Evolutionary conservation across 2,888 invertebrate species (phyloP), one percentile per base, ranked within the genome.

Genomic region (Drosophila niveifrons): DNA sequence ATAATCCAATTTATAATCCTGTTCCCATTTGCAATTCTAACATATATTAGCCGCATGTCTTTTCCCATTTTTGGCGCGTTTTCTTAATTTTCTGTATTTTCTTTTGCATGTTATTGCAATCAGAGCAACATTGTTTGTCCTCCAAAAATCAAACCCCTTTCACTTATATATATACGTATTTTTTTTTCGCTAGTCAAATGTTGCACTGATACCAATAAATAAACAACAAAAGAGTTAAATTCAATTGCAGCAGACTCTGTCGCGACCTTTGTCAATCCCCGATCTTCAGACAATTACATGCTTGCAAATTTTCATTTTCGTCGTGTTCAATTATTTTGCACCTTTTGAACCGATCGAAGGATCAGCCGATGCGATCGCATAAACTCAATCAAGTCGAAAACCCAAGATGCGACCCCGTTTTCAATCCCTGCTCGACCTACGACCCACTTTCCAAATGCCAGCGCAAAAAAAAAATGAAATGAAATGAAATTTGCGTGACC

Each of bases 281-380:
- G 11, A 63, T 77, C 76, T 76, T 71, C 72, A 85, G 75, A 85
- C 90, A 91, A 91, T 91, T 91, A 91, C 90, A 91, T 89, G 91
- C 90, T 91, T 85, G 91, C 91, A 91, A 91, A 91, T 90, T 91
- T 89, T 71, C 63, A 55, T 58, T 69, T 67, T 70, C 73, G 51
- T 75, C 48, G 63, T 75, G 78, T 71, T 87, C 82, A 87, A 87
- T 89, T 87, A 87, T 89, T 88, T 87, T 81, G 76, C 88, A 88
- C 89, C 89, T 84, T 89, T 82, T 79, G 75, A 78, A 75, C 68
- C 70, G 83, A 85, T 78, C 77, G 74, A 72, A 75, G 69, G 81
- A 75, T 78, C 82, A 53, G 55, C 9, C 58, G 34, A 29, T 39
- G 62, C 50, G 85, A 85, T 56, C 76, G 72, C 80, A 78, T 86